These are phyloP conservation scores for Tympanoctomys barrerae DNA, from an alignment of 2,797 vertebrate species.

Conservation along the genomic window DNA sequence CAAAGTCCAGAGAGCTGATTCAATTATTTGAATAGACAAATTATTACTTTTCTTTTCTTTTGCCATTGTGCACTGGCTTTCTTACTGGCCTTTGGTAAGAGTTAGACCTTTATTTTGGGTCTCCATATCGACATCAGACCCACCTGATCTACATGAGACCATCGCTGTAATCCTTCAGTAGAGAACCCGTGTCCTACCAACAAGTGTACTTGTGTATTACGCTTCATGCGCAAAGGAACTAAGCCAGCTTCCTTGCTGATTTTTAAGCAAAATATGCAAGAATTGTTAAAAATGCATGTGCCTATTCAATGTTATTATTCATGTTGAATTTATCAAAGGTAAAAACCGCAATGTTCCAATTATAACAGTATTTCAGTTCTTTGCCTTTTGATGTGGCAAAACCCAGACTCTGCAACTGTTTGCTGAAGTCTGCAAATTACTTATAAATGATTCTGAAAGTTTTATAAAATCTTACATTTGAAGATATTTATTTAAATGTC, in stretches of 20 bases:
- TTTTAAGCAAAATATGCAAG: conserved; percentile 14
- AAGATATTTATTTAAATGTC: conserved; percentile 28
- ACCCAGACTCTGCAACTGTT: not conserved
- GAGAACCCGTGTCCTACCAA: not conserved
- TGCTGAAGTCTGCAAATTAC: not conserved
- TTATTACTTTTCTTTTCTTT: not conserved
- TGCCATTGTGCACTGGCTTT: not conserved
- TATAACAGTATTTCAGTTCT: not conserved
- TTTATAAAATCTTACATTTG: not conserved
- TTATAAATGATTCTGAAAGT: not conserved
- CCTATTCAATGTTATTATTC: not conserved
- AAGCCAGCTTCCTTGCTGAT: not conserved
- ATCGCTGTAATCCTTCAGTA: no score
- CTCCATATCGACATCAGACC: accelerated
- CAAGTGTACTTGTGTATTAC: not conserved
- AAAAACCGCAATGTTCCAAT: not conserved
- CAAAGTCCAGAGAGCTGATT: not conserved
- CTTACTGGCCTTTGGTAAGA: no score
- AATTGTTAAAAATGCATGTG: not conserved
- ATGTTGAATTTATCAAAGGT: not conserved
- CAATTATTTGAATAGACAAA: accelerated
- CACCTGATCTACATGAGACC: not conserved
- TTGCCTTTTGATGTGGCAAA: not conserved
- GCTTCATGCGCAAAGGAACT: not conserved
- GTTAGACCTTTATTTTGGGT: not conserved